Evolutionary conservation across 2,888 invertebrate genomes (phyloP), one percentile per base, ranked within the genome.

Genomic region (Sphaeridia pumilis): DNA sequence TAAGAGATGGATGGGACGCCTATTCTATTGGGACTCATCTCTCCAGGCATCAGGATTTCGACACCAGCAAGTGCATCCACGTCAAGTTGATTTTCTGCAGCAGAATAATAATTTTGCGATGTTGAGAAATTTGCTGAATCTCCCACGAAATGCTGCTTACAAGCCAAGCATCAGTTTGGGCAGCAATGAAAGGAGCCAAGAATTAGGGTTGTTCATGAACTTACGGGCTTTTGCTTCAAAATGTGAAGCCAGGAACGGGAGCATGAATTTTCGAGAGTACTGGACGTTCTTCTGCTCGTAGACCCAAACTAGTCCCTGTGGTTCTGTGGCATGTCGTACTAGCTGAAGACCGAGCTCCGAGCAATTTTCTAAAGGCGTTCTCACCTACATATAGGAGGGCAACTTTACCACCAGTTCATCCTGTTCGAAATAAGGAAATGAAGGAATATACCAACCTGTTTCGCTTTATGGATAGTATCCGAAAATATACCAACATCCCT

Each of bases 191-290:
- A n/a, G n/a, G n/a, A n/a, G n/a, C n/a, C n/a, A n/a, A n/a, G n/a
- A n/a, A n/a, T n/a, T n/a, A n/a, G n/a, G n/a, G n/a, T n/a, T n/a
- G n/a, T n/a, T n/a, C 24, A 21, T 24, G 26, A 0, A 46, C 63
- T 58, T 54, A 64, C 63, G 64, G 34, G 61, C 58, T 61, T 64
- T 64, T 2, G 55, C 52, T 48, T 64, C 64, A 55, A 64, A 64
- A 49, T 64, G 62, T 2, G 52, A 58, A 53, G 53, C 58, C 57
- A 64, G 59, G 59, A 64, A 64, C 52, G 64, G 64, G 56, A 64
- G 58, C 46, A 64, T 60, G 34, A 59, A 61, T 51, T 64, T 64
- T 24, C 64, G 49, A 0, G 64, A 64, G 2, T 59, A 50, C n/a
- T 49, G 46, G 21, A 57, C 53, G 35, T 64, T 62, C 38, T 48